These are phyloP conservation scores for Drosophila leonis DNA, from an alignment of 2,888 invertebrate species.

Conservation along the genomic window DNA sequence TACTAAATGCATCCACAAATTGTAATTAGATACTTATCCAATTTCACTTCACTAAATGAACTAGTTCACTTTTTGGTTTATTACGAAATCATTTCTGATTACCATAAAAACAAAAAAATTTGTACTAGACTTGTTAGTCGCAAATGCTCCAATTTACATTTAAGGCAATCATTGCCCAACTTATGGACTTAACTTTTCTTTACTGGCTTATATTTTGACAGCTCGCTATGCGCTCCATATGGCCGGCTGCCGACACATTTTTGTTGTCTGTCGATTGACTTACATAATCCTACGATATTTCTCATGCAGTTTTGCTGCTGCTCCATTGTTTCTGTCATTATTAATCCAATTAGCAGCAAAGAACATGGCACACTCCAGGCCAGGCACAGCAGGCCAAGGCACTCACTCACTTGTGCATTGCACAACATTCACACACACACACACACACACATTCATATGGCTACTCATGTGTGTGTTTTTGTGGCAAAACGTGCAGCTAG, in stretches of 20 bases:
- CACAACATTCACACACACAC: conserved; percentile 33
- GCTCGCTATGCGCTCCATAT: conserved; percentile 37
- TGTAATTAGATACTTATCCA: not conserved
- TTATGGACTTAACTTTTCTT: conserved; percentile 33
- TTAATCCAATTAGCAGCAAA: conserved; percentile 74
- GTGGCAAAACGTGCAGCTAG: conserved; percentile 39
- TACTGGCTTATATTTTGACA: conserved; percentile 57
- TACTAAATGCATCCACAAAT: too few species aligned
- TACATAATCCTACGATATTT: conserved; percentile 64
- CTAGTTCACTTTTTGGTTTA: conserved; percentile 5
- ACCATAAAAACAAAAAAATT: conserved; percentile 17
- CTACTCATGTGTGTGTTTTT: conserved; percentile 4
- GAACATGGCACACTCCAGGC: conserved; percentile 56
- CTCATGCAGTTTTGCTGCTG: conserved; percentile 31
- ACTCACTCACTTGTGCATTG: conserved; percentile 30
- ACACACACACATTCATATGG: conserved; percentile 6
- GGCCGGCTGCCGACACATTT: conserved; percentile 47
- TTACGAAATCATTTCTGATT: conserved; percentile 28
- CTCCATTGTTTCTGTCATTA: conserved; percentile 75
- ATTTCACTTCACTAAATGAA: not conserved
- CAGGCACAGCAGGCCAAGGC: conserved; percentile 29
- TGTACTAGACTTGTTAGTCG: not conserved
- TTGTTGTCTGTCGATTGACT: conserved; percentile 51
- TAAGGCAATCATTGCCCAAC: conserved; percentile 34
- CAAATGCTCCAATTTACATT: conserved; percentile 28